Percentiles rank a stretch among this genome's conserved stretches.
These are phyloP conservation scores for Drosophila paramelanica DNA, from an alignment of 2,888 invertebrate species.

Conservation along the genomic window DNA sequence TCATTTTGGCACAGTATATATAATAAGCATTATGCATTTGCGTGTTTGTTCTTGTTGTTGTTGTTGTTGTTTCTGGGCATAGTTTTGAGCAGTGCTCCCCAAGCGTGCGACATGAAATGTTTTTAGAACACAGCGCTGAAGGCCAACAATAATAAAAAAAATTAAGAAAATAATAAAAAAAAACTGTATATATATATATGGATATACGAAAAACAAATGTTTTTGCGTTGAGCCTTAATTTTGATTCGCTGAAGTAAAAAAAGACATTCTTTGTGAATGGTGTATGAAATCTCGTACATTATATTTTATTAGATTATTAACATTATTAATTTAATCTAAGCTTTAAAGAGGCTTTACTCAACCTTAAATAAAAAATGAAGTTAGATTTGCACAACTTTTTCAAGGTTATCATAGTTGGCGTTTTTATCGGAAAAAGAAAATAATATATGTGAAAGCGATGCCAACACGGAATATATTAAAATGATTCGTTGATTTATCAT, in stretches of 20 bases:
- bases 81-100: constrained; percentile 54
- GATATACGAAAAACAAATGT: constrained; percentile 22
- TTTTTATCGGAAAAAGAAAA: too few relatives aligned
- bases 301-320: neutral
- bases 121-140: constrained; percentile 54
- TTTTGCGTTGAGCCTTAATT: constrained; percentile 29
- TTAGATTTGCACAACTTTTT: too few relatives aligned
- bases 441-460: too few relatives aligned
- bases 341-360: neutral
- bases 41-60: constrained; percentile 47
- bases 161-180: constrained; percentile 8
- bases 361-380: too few relatives aligned
- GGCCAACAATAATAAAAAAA: constrained; percentile 36
- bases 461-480: fast-evolving
- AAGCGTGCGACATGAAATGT: constrained; percentile 63
- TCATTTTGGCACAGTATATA: constrained; percentile 61
- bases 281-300: constrained; percentile 5
- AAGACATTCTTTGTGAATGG: constrained; percentile 22
- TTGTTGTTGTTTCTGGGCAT: constrained; percentile 34
- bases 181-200: neutral
- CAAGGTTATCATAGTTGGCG: too few relatives aligned
- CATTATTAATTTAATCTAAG: neutral
- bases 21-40: constrained; percentile 65
- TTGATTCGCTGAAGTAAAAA: constrained; percentile 21
- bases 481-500: too few relatives aligned